phyloP scores from a whole-genome alignment of 2,113 vertebrate genomes.

The Pithys albifrons region DNA sequence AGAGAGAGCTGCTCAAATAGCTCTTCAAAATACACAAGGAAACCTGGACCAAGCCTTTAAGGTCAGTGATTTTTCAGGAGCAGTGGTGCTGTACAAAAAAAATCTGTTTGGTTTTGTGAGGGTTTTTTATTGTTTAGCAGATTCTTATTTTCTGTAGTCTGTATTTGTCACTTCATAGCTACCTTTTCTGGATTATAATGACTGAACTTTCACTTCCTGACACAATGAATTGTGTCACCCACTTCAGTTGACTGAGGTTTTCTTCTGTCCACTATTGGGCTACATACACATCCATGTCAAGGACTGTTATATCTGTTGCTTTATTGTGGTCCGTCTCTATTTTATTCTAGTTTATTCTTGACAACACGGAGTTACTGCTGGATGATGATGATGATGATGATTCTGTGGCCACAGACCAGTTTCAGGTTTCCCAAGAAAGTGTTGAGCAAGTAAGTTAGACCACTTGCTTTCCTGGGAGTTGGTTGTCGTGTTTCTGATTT shows the following conservation, averaged over 20 bases:
- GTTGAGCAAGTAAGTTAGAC: constrained; percentile 72
- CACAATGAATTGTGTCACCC: fast-evolving
- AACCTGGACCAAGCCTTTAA: constrained; percentile 82
- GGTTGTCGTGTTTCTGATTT: neutral
- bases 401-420: constrained; percentile 24
- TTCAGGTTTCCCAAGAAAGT: constrained; percentile 72
- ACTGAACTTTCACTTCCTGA: neutral
- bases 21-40: constrained; percentile 80
- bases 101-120: neutral
- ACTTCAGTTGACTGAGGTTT: neutral
- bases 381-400: constrained; percentile 47
- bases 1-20: constrained; percentile 80
- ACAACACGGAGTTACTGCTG: constrained; percentile 68
- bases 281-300: neutral
- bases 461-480: neutral
- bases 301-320: neutral
- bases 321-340: neutral
- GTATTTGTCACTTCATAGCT: neutral
- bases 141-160: neutral
- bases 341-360: constrained; percentile 71
- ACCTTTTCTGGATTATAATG: neutral
- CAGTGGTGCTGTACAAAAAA: neutral
- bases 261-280: fast-evolving
- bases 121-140: neutral
- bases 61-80: constrained; percentile 61